Evolutionary conservation across 2,888 invertebrate genomes (phyloP), one percentile per base, ranked within the genome.

Genomic region (Drosophila basisetae): DNA sequence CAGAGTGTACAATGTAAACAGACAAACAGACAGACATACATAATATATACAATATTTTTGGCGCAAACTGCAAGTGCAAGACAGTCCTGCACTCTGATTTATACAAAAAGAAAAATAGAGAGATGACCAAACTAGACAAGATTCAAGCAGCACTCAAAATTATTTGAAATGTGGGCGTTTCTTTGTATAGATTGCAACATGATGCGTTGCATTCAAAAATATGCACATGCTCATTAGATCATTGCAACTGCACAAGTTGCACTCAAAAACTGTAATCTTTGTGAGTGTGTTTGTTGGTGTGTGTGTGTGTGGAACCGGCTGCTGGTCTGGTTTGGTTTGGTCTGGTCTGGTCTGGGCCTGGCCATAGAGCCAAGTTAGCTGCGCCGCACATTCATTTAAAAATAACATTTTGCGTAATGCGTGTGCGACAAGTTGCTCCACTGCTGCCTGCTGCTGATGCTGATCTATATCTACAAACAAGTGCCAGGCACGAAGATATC

Each of bases 381-480:
- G 47, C 16, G 47, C 89, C 90, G 91, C 86, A 85, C 86, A 84
- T 79, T 76, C 75, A 74, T 82, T 91, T 92, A 92, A 83, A 92
- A 92, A 92, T 92, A 92, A 87, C 73, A 90, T 83, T 92, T 92
- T 92, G 92, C 91, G 92, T 92, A 92, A 92, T 85, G 82, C 82
- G 82, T 74, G 52, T 43, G 74, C 80, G 80, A 83, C 84, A 80
- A 73, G 69, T 73, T 68, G 75, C 72, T 81, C 77, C 71, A 66
- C 61, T 49, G 64, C 47, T 47, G 47, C 10, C 16, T 47, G 13
- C 47, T 54, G 49, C 37, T 55, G 61, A n/a, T 47, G 67, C 33
- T 71, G 73, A 79, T 76, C 79, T 82, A 76, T 76, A 74, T 82
- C 47, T 25, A 86, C 7, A 31, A 35, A 55, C 62, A 62, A 64